Base-by-base conservation (phyloP, 2,113 vertebrate species). In the Apeltes quadracus region DNA sequence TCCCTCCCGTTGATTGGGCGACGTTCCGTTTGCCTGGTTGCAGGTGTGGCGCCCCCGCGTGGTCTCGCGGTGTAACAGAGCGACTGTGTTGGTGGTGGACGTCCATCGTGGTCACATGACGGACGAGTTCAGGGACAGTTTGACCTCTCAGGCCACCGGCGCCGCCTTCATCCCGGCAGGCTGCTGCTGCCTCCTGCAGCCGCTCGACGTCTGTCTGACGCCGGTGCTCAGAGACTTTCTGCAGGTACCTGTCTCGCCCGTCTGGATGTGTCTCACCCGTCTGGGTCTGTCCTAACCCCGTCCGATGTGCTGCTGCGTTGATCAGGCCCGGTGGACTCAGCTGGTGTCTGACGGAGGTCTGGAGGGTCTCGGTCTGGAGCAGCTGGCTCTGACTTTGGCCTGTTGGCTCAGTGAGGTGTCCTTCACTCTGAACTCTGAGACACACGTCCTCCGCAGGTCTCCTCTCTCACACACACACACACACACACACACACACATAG, bases 331-430 rank as follows among this genome's bases (percentile, higher is more conserved):
- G 22, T 98, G 97, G 96, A 91, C 79, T 11, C 95, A 95, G 50
- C 85, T 90, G 72, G 92, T 93, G 0, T 80, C 74, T 0, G 70
- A 68, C 10, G 87, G 82, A 0, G 91, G 89, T 11, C 67, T 84
- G 39, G 84, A 92, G 0, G 87, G 93, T 54, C 84, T 98, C 20
- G 90, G 94, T 0, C 93, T 94, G 75, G 79, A 80, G 61, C 90
- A 95, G 68, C 89, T 98, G 16, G 70, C 81, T 69, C 71, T 90
- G 56, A 90, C 83, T 22, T 12, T 97, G 29, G 88, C 87, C 18
- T 99, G 97, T 11, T 99, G 97, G 96, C 55, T 99, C 78, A 93
- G 91, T 0, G 95, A 98, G 69, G 90, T 93, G 0, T 73, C 95
- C 8, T 93, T 90, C 0, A 90, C 93, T 0, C 89, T 98, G 0